Base-by-base conservation (phyloP, 1,140 invertebrate species). In the Caenorhabditis briggsae region DNA sequence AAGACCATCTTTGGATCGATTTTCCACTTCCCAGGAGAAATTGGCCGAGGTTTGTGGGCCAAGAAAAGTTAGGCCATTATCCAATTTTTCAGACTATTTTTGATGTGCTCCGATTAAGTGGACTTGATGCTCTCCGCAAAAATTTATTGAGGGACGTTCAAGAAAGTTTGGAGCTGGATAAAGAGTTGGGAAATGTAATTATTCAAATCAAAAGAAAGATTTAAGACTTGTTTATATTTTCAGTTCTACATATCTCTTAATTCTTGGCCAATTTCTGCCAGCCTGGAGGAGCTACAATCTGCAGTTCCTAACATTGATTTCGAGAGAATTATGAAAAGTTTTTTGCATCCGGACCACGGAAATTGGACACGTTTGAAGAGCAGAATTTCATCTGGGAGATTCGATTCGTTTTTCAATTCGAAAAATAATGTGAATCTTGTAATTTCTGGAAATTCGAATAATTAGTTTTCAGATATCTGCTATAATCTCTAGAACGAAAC, bases 301-400 rank as follows among this genome's bases (percentile, higher is more conserved):
- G 70, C 70, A 11, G 46, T 78, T 20, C 70, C 70, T 0, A 11
- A 25, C 5, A 50, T 78, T 9, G 46, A 78, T n/a, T 78, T 78
- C 12, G 70, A 78, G 9, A 41, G 70, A 12, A 78, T 78, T 14
- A 50, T 78, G 18, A 14, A 25, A 12, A 78, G n/a, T 23, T 78
- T 23, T 12, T 12, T 78, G n/a, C 12, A 78, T 50, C 70, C 46
- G 6, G 11, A 78, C 12, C 50, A 6, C 1, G 70, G 70, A 9
- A 78, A 78, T 50, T 78, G 70, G 70, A 23, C 43, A 12, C 50
- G n/a, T n/a, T 8, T 78, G 70, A 78, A 53, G 46, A 11, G 2
- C 7, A n/a, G n/a, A 53, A 78, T 53, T 2, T 53, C 46, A 2
- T 50, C 70, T 46, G 70, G 18, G 0, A 48, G 33, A 23, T 78